Evolutionary conservation across 2,888 invertebrate genomes (phyloP), one percentile per base, ranked within the genome.

Genomic region (Caenorhabditis angaria): DNA sequence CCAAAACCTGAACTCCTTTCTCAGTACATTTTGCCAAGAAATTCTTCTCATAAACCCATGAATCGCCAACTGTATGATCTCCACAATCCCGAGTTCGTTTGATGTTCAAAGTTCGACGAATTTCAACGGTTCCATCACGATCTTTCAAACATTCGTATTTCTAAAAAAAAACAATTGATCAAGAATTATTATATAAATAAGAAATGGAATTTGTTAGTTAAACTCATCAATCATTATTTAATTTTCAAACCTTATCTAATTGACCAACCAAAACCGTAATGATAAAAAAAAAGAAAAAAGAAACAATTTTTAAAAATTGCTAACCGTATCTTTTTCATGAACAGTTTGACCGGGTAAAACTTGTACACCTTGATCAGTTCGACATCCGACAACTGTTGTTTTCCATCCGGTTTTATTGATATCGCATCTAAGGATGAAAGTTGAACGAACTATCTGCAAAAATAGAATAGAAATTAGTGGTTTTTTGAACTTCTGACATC

Each of bases 11-110:
- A 24, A 73, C 71, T 22, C 81, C 81, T 18, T 68, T 65, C 24
- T 61, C 69, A 1, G 78, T 76, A 55, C 81, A 81, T 48, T 57
- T 78, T 12, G 76, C 77, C 76, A 76, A 76, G 61, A 81, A 81
- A 61, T 67, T 81, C 55, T 70, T 64, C 55, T 81, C 72, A 47
- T 68, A 69, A 18, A 78, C 67, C 81, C 81, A 81, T 18, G 74
- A 71, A 22, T 70, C 70, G n/a, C 79, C 80, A 18, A 80, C 35
- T n/a, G 68, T 59, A 50, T 80, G 77, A 24, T 76, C 77, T 41
- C 74, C 77, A 59, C 80, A 80, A 48, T 68, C 69, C 65, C 70
- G 69, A 56, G 70, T 77, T 29, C 61, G 56, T 24, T 76, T 74
- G 50, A 74, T 70, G 32, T 76, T 72, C 56, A 77, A 67, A 1